Conservation (phyloP, 2,113 vertebrate genomes). For the Anarrhichthys ocellatus region DNA sequence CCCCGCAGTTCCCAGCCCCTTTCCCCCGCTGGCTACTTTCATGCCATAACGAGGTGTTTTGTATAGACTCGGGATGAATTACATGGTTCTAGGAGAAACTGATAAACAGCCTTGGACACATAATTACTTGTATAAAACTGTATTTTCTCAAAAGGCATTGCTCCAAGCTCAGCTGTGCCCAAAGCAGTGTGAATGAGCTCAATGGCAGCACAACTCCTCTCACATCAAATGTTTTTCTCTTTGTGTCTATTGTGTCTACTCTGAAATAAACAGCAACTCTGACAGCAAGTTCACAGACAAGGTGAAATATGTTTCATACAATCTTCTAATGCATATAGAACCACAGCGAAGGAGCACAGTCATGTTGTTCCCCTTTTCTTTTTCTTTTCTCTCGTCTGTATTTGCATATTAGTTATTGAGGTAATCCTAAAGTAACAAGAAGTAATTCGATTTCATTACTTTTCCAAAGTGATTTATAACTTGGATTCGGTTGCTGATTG, state of each 20-base stretch:
- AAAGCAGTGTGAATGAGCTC: constrained; percentile 19
- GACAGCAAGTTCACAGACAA: constrained; percentile 22
- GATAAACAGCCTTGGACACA: constrained; percentile 27
- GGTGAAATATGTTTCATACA: constrained; percentile 23
- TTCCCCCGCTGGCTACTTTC: constrained; percentile 12
- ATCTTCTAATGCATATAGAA: constrained; percentile 22
- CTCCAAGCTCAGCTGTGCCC: neutral
- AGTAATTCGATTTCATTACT: neutral
- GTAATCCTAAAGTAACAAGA: neutral
- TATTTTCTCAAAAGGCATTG: constrained; percentile 3
- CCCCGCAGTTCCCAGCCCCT: neutral
- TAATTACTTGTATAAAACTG: constrained; percentile 5
- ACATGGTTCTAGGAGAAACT: constrained; percentile 15
- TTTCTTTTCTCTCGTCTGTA: neutral
- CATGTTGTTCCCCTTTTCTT: too few relatives aligned
- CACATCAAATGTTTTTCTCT: constrained; percentile 18
- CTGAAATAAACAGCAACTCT: constrained; percentile 28
- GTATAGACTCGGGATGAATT: constrained; percentile 32
- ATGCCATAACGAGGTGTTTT: constrained; percentile 13
- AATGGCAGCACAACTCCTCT: constrained; percentile 11
- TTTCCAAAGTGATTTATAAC: neutral
- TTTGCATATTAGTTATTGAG: neutral
- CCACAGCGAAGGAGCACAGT: neutral
- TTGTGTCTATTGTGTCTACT: constrained; percentile 17
- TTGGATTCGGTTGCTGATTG: neutral